These are phyloP conservation scores for Ceraclea dissimilis DNA, from an alignment of 2,888 invertebrate genomes.

Conservation along the genomic window DNA sequence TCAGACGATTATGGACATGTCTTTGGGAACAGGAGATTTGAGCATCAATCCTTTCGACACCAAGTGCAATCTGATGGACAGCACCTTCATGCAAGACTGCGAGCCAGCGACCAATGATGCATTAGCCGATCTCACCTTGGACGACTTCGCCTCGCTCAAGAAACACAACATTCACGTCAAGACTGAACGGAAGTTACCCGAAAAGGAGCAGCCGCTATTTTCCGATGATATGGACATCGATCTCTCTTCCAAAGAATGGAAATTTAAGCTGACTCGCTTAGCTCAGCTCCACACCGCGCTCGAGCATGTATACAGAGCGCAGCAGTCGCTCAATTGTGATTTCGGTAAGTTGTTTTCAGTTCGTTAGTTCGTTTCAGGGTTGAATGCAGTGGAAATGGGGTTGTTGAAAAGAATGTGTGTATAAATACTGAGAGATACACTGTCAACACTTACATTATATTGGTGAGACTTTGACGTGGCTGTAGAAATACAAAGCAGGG, in stretches of 20 bases:
- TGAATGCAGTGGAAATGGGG: too few relatives aligned
- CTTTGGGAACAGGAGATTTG: constrained; percentile 42
- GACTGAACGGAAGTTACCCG: constrained; percentile 15
- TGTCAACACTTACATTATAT: too few relatives aligned
- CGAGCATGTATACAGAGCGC: constrained; percentile 42
- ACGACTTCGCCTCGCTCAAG: constrained; percentile 44
- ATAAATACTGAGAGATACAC: too few relatives aligned
- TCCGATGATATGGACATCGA: constrained; percentile 45
- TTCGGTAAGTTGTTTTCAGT: constrained; percentile 36
- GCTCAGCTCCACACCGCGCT: constrained; percentile 45
- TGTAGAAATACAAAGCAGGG: too few relatives aligned
- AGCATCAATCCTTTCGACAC: constrained; percentile 43
- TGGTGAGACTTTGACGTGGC: too few relatives aligned
- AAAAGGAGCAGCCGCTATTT: constrained; percentile 36
- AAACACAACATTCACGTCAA: constrained; percentile 40
- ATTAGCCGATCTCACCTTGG: constrained; percentile 39
- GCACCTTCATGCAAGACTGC: constrained; percentile 34
- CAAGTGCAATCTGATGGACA: constrained; percentile 37
- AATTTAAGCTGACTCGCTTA: constrained; percentile 42
- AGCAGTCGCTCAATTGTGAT: constrained; percentile 38
- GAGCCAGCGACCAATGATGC: constrained; percentile 42
- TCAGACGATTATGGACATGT: constrained; percentile 48
- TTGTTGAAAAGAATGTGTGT: too few relatives aligned
- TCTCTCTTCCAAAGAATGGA: constrained; percentile 36
- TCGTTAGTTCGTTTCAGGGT: too few relatives aligned